phyloP scores from a whole-genome alignment of 2,888 invertebrate genomes.

The Cosmia trapezina region DNA sequence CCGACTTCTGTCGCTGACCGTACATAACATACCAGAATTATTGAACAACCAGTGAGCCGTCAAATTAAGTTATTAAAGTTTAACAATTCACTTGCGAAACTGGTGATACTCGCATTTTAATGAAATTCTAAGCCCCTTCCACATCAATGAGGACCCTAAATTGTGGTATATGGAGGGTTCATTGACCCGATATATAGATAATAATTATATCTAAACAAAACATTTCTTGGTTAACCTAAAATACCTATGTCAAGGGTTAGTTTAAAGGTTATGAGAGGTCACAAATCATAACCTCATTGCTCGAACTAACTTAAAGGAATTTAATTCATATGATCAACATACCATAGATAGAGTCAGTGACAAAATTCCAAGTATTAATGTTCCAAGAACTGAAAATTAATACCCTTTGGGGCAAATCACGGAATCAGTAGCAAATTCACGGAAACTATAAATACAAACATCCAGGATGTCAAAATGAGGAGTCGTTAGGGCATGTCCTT shows the following conservation, averaged over 20 bases:
- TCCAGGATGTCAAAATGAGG: constrained; percentile 70
- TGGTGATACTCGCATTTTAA: constrained; percentile 14
- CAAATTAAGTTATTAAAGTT: constrained; percentile 37
- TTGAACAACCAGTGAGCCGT: constrained; percentile 25
- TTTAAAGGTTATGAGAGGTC: neutral
- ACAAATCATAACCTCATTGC: neutral
- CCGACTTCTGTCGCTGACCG: too few species aligned
- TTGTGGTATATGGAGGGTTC: neutral
- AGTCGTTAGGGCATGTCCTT: constrained; percentile 37
- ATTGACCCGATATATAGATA: neutral
- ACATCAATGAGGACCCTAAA: constrained; percentile 7
- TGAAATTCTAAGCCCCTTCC: constrained; percentile 28
- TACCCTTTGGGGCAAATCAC: constrained; percentile 61
- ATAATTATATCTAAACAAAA: neutral
- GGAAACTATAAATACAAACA: constrained; percentile 78
- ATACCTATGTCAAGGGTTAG: neutral
- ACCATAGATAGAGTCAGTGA: neutral
- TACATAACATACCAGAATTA: neutral
- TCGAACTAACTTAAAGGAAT: neutral
- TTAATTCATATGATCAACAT: neutral
- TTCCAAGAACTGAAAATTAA: constrained; percentile 57
- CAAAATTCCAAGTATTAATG: constrained; percentile 24
- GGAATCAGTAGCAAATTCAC: constrained; percentile 73
- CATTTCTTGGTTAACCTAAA: neutral
- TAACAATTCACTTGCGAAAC: constrained; percentile 11